Base-by-base conservation (phyloP, 2,113 vertebrate genomes). In the Eretmodus cyanostictus region DNA sequence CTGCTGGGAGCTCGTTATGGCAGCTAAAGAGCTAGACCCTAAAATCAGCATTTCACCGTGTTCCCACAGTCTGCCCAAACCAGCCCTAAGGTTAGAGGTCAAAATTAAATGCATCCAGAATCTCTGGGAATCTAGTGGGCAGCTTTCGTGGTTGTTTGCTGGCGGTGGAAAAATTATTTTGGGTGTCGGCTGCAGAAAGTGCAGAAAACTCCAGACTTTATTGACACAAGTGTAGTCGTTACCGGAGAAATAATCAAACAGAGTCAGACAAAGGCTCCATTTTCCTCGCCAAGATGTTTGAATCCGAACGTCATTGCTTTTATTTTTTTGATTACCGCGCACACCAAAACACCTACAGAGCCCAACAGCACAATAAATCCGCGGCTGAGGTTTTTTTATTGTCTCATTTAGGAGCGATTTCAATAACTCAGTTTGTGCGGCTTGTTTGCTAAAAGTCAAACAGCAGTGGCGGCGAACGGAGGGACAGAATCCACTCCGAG, bases 101-200 rank as follows among this genome's bases (percentile, higher is more conserved):
- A 51, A 1, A 14, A 49, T 86, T 91, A 92, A 94, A 84, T 17
- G 86, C 86, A 91, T 80, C 83, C 91, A 91, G 83, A 87, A 82
- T 13, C 73, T 85, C 76, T 89, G 86, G 85, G 92, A 94, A 92
- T 85, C 78, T 87, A 63, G 92, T 88, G 88, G 92, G 87, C 84
- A 91, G 61, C 24, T n/a, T 76, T 9, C 11, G 5, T 49, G 36
- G 11, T 22, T 57, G 49, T 88, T 83, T 85, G 16, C 38, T 29
- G 51, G 16, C 2, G n/a, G 88, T 86, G 34, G 16, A 49, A 86
- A 92, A 91, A 90, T 80, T 83, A 47, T 87, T 87, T 11, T 53
- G 78, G 79, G 55, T 88, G 86, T 85, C 82, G 54, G 40, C 86
- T 82, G 34, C 78, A 84, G 27, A 82, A 82, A 87, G 40, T 51